Conservation (phyloP, 92 coral and sea anemone species). For the Bergia sp. region DNA sequence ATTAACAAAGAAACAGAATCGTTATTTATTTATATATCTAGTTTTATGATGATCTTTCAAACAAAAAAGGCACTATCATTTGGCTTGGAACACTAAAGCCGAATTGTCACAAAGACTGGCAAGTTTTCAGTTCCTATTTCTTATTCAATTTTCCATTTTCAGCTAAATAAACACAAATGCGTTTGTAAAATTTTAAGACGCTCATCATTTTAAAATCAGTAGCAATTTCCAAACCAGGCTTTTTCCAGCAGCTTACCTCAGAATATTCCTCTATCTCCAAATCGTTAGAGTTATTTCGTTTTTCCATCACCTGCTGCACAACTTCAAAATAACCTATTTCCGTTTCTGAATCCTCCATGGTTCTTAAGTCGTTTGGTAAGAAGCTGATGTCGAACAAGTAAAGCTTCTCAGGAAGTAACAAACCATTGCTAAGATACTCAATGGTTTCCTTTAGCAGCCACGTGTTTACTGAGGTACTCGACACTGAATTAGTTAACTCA, state of each 20-base stretch:
- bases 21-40: no score
- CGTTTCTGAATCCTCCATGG: slow-evolving; percentile 6
- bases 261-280: neutral
- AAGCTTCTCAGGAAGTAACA: neutral
- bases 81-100: neutral
- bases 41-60: neutral
- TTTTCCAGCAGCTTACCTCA: neutral
- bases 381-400: neutral
- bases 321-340: neutral
- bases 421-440: neutral
- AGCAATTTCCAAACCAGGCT: neutral
- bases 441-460: neutral
- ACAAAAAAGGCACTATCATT: no score
- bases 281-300: neutral
- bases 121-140: neutral
- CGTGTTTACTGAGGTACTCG: slow-evolving; percentile 7
- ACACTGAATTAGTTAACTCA: neutral
- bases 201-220: neutral
- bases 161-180: neutral
- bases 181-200: no score
- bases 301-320: slow-evolving; percentile 20
- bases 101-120: no score
- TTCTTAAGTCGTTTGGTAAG: neutral
- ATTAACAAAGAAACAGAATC: no score
- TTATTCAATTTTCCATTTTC: no score